Conservation (phyloP, 1,140 invertebrate species). For the Dryas iulia region DNA sequence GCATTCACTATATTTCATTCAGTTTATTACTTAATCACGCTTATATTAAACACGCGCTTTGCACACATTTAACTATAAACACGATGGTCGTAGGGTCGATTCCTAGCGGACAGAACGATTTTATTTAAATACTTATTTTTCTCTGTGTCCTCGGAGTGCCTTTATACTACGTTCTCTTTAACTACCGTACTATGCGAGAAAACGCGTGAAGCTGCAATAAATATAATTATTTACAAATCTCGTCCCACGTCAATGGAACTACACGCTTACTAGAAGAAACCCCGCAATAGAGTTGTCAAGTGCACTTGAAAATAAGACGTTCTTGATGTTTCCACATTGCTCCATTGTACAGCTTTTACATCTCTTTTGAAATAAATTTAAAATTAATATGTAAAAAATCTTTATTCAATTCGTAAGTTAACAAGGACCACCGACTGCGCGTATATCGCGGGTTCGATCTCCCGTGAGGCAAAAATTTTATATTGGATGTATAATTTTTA, state of each 20-base stretch:
- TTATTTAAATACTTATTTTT: no score
- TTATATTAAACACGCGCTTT: no score
- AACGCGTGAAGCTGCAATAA: neutral
- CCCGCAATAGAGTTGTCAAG: neutral
- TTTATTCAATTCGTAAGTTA: neutral
- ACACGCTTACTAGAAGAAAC: neutral
- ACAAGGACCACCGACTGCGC: neutral
- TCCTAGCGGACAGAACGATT: no score
- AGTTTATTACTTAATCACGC: no score
- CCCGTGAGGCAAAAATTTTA: neutral
- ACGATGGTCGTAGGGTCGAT: no score
- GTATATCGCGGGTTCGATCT: conserved; percentile 1
- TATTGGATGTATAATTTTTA: neutral
- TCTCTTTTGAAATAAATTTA: no score
- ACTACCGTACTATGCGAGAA: neutral
- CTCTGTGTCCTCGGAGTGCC: no score
- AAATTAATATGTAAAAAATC: neutral
- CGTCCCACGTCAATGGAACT: neutral
- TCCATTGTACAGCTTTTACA: neutral
- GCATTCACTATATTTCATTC: no score
- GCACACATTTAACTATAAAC: no score
- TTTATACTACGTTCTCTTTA: no score
- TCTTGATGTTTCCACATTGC: neutral
- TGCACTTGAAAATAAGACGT: neutral
- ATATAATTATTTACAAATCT: neutral